Conservation (phyloP, 2,888 invertebrate species). For the Athalia rosae region DNA sequence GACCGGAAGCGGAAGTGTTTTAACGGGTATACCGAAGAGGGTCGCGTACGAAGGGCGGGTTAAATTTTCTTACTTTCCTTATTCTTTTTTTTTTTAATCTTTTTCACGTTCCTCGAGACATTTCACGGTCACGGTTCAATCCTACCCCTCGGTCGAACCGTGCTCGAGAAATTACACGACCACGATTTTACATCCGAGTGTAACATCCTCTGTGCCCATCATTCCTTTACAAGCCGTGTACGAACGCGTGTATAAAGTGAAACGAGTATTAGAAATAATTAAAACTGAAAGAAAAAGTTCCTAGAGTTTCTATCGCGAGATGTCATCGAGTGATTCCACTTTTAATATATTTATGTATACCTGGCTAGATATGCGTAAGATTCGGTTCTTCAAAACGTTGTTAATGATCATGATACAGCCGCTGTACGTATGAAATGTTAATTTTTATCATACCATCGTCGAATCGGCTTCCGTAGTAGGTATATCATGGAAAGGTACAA, state of each 20-base stretch:
- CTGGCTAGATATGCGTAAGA: background rate
- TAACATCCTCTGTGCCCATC: background rate
- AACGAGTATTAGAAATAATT: background rate
- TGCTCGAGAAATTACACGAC: conserved; percentile 38
- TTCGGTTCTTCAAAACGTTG: background rate
- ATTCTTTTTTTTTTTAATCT: background rate
- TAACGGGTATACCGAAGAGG: conserved; percentile 25
- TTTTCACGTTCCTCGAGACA: background rate
- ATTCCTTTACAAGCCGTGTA: background rate
- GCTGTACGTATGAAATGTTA: background rate
- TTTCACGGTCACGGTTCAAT: conserved; percentile 41
- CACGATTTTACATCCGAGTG: background rate
- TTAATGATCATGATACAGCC: background rate
- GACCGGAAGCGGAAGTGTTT: conserved; percentile 44
- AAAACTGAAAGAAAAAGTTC: background rate
- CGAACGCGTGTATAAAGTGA: background rate
- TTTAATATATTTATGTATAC: background rate
- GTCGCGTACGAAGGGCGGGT: background rate
- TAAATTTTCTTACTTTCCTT: too few species aligned
- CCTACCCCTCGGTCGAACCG: conserved; percentile 16
- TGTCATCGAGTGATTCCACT: conserved; percentile 15
- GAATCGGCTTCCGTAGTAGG: conserved; percentile 1
- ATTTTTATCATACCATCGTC: background rate
- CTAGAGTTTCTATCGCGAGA: background rate
- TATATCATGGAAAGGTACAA: background rate